Base-by-base conservation (phyloP, 2,797 vertebrate species). In the Enteromius viviparus region DNA sequence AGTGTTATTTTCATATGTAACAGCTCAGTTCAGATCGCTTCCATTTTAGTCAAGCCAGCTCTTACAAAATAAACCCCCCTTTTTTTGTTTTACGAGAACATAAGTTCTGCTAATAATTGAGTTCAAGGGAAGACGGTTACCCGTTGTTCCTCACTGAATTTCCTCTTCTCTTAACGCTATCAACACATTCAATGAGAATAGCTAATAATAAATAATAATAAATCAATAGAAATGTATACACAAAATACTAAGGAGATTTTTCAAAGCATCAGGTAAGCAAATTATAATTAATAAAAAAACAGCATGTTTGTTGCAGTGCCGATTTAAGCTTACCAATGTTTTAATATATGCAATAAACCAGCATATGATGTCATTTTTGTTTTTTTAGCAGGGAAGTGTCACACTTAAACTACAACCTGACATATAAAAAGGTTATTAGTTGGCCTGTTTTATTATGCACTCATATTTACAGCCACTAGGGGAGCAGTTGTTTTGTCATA, bases 1-100 rank as follows among this genome's bases (percentile, higher is more conserved):
- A 72, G 55, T 74, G 55, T 65, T 26, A 53, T 45, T 51, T 78
- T 78, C 29, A 68, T 14, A 51, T n/a, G 17, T 21, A 68, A 68
- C 19, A 32, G 37, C 69, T 65, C 45, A 53, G 34, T 53, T 51
- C 3, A 47, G 1, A 32, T 32, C 12, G 2, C 6, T 49, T 11
- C 2, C 14, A 70, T 29, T 40, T 53, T 42, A 19, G 9, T 71
- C 40, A 34, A 60, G 11, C 37, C 10, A 29, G 15, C 32, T 19
- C 47, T 53, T 58, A 37, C 15, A 7, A 19, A 26, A 51, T 37
- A 3, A 5, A 9, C 47, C 40, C 40, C 47, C 47, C 0, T n/a
- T 51, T 40, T 65, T 58, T n/a, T 45, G 42, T 45, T 70, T 69
- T 29, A 58, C 40, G 14, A 5, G 6, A 23, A 15, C 19, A 12